Evolutionary conservation across 2,888 invertebrate species (phyloP).

Genomic region (Drosophila bunnanda): DNA sequence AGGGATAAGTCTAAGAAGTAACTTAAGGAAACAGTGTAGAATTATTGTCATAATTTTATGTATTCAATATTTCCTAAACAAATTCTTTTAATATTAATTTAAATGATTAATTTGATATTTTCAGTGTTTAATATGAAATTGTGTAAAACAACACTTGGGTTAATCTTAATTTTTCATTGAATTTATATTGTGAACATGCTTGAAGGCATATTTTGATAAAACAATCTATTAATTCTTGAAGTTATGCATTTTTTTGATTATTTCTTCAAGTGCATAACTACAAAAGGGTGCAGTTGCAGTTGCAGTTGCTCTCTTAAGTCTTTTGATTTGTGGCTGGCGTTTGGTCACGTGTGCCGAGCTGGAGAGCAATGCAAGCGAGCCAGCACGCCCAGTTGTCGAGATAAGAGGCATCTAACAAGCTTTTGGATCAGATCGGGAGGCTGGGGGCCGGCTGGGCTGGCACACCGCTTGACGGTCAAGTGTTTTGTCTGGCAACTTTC

Average conservation of each 20-base stretch:
- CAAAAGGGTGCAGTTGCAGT: constrained; percentile 71
- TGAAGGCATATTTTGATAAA: too few species aligned
- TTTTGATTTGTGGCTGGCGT: constrained; percentile 52
- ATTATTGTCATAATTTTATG: too few species aligned
- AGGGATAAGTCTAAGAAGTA: too few species aligned
- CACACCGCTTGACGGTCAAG: constrained; percentile 63
- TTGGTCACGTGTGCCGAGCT: constrained; percentile 64
- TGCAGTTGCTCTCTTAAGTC: constrained; percentile 38
- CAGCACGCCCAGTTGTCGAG: constrained; percentile 59
- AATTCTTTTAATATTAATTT: too few species aligned
- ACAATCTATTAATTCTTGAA: neutral
- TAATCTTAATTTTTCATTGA: too few species aligned
- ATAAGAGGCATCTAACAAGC: constrained; percentile 54
- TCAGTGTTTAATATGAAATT: too few species aligned
- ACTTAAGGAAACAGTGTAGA: too few species aligned
- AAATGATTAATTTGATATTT: too few species aligned
- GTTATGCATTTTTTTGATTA: neutral
- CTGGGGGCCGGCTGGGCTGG: neutral
- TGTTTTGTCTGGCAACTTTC: constrained; percentile 48
- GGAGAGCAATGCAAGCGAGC: constrained; percentile 16
- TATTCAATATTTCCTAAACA: too few species aligned
- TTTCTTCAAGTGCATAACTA: constrained; percentile 11
- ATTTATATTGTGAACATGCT: too few species aligned
- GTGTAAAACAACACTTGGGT: too few species aligned
- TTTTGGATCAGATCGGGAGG: constrained; percentile 26